These are phyloP conservation scores for Tipula unca DNA, from an alignment of 2,888 invertebrate species.

Conservation along the genomic window DNA sequence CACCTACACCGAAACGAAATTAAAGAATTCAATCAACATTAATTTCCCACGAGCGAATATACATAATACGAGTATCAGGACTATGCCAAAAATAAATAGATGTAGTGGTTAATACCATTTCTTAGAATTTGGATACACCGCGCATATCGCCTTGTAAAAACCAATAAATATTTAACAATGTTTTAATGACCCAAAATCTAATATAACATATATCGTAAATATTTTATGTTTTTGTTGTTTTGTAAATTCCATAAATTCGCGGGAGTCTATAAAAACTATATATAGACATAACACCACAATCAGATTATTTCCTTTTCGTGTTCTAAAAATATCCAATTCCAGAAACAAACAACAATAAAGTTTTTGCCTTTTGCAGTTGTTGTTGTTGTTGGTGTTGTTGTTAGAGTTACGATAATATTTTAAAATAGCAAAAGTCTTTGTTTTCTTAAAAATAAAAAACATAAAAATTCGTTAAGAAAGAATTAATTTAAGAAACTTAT, in stretches of 20 bases:
- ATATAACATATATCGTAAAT: neutral
- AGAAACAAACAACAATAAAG: neutral
- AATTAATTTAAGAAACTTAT: neutral
- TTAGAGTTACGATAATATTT: neutral
- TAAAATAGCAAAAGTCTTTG: neutral
- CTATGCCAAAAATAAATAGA: no score
- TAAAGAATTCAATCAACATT: no score
- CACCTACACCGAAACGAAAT: no score
- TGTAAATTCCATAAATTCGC: neutral
- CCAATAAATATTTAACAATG: no score
- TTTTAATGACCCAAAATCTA: neutral
- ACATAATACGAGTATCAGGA: no score
- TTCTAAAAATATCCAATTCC: neutral
- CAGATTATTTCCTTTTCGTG: neutral
- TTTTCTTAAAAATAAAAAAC: neutral
- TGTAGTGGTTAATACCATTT: no score
- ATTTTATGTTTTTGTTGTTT: neutral
- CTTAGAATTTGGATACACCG: no score
- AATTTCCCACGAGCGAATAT: no score
- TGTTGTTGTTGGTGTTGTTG: neutral
- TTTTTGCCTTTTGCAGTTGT: neutral
- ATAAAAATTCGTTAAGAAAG: neutral
- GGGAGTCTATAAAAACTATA: neutral
- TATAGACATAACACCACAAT: neutral
- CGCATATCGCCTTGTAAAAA: no score